Base-by-base conservation (phyloP, 2,797 vertebrate species). In the Macrochelys suwanniensis region DNA sequence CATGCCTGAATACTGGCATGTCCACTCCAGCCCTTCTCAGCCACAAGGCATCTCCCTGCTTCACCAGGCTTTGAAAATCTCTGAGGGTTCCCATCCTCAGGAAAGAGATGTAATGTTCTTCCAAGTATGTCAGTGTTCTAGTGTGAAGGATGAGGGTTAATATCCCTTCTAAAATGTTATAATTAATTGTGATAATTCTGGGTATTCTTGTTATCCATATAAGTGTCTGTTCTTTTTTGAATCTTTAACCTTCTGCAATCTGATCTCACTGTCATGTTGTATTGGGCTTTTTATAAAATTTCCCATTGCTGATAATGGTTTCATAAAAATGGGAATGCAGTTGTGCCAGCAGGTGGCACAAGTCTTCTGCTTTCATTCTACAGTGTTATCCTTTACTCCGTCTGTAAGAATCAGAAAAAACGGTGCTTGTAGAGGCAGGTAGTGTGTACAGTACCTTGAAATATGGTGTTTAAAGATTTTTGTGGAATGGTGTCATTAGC, bases 281-380 rank as follows among this genome's bases (percentile, higher is more conserved):
- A 59, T 37, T 61, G 31, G 37, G 8, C 65, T 78, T 7, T 91
- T 92, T 92, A 33, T 78, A 85, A 80, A 83, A 37, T 79, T 37
- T 7, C n/a, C 13, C 56, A 53, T 42, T 12, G 5, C 2, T 0
- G 37, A 17, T 47, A 77, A 15, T 51, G 45, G 76, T 89, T 83
- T 92, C 26, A 53, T 87, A 80, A 47, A 83, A 49, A 28, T 11
- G 42, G 80, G 33, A 19, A 7, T 77, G 82, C 56, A 68, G 93
- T 54, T 87, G 19, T 77, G 88, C 94, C 97, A 95, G 90, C 89
- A 97, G 97, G 84, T 97, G 97, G 97, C 96, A 91, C 3, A 95
- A 95, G 57, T 71, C 23, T 87, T 59, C 92, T 11, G 1, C 49
- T 15, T 1, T 85, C 25, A 45, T 51, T 56, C 25, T 89, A 15